phyloP scores from a whole-genome alignment of 2,113 vertebrate species.

The Paradisaea rubra region DNA sequence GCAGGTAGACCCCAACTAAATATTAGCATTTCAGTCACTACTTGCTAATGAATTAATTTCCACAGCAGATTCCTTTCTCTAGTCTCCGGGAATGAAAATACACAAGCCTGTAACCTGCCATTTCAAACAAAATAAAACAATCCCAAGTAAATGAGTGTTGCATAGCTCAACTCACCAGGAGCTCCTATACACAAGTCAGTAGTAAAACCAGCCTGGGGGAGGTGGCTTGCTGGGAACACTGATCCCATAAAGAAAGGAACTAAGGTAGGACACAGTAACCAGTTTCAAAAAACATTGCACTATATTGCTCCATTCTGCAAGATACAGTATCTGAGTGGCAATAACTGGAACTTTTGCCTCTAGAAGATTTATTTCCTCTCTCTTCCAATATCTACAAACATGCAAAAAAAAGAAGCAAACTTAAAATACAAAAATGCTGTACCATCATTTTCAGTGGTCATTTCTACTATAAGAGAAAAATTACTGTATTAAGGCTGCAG shows the following conservation, averaged over 20 bases:
- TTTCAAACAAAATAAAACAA: neutral
- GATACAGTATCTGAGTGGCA: neutral
- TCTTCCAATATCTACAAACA: neutral
- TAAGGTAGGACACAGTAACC: neutral
- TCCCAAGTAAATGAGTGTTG: neutral
- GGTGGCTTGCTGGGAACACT: neutral
- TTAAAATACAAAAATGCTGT: neutral
- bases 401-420: neutral
- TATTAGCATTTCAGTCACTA: neutral
- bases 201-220: neutral
- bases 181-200: fast-evolving
- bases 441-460: neutral
- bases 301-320: neutral
- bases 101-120: neutral
- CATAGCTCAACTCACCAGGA: neutral
- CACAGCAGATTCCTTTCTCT: neutral
- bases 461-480: neutral
- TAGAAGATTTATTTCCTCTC: neutral
- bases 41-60: neutral
- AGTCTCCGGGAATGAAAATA: neutral
- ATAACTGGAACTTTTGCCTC: neutral
- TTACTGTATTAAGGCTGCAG: neutral
- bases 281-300: neutral
- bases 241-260: neutral
- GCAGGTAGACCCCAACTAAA: neutral